Conservation (phyloP, 2,113 vertebrate genomes). For the Chloropsis hardwickii region DNA sequence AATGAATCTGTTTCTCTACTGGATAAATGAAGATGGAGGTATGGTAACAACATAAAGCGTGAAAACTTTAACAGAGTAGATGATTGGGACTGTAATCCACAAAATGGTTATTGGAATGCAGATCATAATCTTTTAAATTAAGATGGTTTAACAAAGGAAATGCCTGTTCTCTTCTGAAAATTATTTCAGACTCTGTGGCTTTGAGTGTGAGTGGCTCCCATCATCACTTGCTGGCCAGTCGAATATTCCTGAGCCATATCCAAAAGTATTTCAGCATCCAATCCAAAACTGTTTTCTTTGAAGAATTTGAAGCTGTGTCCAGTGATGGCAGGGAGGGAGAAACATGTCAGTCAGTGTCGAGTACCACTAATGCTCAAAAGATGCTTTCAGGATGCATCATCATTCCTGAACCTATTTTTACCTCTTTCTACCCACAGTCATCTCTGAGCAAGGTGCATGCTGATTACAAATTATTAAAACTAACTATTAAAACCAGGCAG, state of each 20-base stretch:
- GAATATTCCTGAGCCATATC: background rate
- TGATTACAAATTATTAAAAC: background rate
- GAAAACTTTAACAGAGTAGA: background rate
- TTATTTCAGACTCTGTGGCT: background rate
- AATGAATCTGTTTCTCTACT: conserved; percentile 94
- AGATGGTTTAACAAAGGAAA: background rate
- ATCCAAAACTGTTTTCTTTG: background rate
- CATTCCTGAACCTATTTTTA: background rate
- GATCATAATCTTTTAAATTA: background rate
- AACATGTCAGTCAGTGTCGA: background rate
- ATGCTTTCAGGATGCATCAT: background rate
- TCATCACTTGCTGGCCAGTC: background rate
- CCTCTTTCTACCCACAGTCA: background rate
- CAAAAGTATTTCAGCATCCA: background rate
- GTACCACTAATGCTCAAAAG: background rate
- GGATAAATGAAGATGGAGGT: conserved; percentile 93
- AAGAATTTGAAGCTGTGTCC: background rate
- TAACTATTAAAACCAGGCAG: background rate
- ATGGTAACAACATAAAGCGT: background rate
- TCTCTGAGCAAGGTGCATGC: background rate
- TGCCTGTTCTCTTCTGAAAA: background rate
- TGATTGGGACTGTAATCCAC: background rate
- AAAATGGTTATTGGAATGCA: background rate
- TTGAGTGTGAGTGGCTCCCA: background rate
- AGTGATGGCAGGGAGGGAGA: background rate